Base-by-base conservation (phyloP, 2,888 invertebrate species). In the Biston betularia region DNA sequence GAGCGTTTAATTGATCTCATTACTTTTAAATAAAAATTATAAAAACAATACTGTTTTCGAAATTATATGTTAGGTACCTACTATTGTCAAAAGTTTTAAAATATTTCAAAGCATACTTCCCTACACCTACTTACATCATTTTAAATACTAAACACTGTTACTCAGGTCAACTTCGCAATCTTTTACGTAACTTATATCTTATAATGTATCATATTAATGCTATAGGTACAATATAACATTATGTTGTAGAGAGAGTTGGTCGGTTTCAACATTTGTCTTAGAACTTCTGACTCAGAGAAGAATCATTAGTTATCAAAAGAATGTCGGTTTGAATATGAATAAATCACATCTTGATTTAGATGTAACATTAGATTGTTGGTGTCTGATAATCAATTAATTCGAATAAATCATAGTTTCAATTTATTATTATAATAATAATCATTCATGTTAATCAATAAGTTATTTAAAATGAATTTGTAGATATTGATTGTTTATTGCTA, bases 201-300 rank as follows among this genome's bases (percentile, higher is more conserved):
- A 53, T 53, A 64, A 68, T 74, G 73, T 75, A 74, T 77, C 68
- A 67, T 67, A 64, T 67, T 46, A 75, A 74, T 71, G 63, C 46
- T 68, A 49, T 50, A n/a, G n/a, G n/a, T n/a, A 46, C 14, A 49
- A 50, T 42, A 42, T 42, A 42, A 12, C 42, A 42, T 40, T 53
- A 40, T 14, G 40, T 40, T 40, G 0, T 54, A 60, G 61, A 68
- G 66, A 76, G 71, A 67, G 65, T 72, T 70, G 74, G 24, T 24
- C 70, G 74, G 72, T 72, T 73, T 76, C 61, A 57, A 70, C 69
- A 73, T 78, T 73, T 81, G 77, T 80, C 79, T 80, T 78, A 77
- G 80, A 78, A 76, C 68, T 67, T 79, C 69, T 82, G 82, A 84
- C 70, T 82, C 82, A 82, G 74, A 70, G 65, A 53, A 63, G 60